phyloP scores from a whole-genome alignment of 2,888 invertebrate species.

The Platycheirus rosarum region DNA sequence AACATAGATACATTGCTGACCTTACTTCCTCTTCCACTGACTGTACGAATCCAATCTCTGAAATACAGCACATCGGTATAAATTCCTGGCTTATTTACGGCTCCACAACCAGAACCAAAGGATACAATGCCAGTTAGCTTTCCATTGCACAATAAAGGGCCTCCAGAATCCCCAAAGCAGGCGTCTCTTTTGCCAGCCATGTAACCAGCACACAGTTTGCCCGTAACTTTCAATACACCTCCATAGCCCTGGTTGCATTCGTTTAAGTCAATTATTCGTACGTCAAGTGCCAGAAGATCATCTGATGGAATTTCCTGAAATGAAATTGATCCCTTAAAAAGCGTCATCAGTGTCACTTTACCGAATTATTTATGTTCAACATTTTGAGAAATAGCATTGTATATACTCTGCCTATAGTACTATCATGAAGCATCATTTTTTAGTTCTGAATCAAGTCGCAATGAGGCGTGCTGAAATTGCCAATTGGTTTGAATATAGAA shows the following conservation, averaged over 20 bases:
- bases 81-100: conserved; percentile 87
- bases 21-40: too few relatives aligned
- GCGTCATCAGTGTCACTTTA: too few relatives aligned
- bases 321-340: too few relatives aligned
- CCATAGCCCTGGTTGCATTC: conserved; percentile 54
- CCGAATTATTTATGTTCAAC: too few relatives aligned
- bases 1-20: too few relatives aligned
- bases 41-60: conserved; percentile 51
- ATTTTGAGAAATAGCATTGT: too few relatives aligned
- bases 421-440: too few relatives aligned
- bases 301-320: conserved; percentile 31
- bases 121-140: conserved; percentile 90
- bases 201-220: conserved; percentile 88
- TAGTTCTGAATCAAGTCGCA: too few relatives aligned
- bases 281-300: conserved; percentile 64
- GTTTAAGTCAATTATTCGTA: conserved; percentile 49
- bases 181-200: conserved; percentile 89
- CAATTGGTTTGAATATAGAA: too few relatives aligned
- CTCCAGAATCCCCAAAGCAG: conserved; percentile 93
- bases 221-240: conserved; percentile 84
- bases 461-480: too few relatives aligned
- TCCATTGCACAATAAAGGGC: conserved; percentile 86
- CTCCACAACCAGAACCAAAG: conserved; percentile 90
- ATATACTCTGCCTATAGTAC: too few relatives aligned
- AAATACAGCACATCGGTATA: conserved; percentile 85